Conservation (phyloP, 1,140 invertebrate genomes). For the Batillaria attramentaria region DNA sequence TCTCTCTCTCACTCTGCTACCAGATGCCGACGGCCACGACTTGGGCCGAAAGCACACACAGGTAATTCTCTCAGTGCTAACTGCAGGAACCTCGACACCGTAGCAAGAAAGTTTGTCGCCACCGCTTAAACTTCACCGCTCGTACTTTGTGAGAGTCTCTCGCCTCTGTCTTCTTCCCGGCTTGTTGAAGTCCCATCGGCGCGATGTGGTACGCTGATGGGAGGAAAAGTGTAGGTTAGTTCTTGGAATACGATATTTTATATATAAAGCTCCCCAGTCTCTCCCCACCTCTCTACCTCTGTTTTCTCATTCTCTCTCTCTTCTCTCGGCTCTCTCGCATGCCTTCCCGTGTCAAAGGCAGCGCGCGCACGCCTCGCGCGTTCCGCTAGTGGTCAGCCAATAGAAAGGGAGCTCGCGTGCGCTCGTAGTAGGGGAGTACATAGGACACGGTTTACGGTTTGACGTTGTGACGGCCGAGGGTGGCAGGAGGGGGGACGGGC, state of each 20-base stretch:
- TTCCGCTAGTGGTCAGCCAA: constrained; percentile 19
- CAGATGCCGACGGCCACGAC: too few species aligned
- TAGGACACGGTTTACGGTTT: neutral
- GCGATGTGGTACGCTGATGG: neutral
- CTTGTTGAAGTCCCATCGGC: neutral
- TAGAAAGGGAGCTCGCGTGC: neutral
- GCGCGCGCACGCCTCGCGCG: constrained; percentile 13
- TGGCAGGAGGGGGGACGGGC: neutral
- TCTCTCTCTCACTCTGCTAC: too few species aligned
- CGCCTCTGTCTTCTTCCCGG: neutral
- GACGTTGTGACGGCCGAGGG: neutral
- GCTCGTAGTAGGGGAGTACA: neutral
- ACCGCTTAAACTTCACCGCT: too few species aligned
- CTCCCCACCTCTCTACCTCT: neutral
- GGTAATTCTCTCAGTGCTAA: too few species aligned
- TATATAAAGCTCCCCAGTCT: neutral
- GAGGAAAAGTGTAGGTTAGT: neutral
- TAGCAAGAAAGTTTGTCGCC: too few species aligned
- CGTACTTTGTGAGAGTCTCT: too few species aligned
- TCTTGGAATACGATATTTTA: constrained; percentile 12
- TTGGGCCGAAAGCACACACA: too few species aligned
- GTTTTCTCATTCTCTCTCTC: too few species aligned
- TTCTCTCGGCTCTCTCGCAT: too few species aligned
- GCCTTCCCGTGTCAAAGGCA: neutral
- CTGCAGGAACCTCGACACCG: too few species aligned